Conservation (phyloP, 1,140 invertebrate species). For the Sarcophaga peregrina region DNA sequence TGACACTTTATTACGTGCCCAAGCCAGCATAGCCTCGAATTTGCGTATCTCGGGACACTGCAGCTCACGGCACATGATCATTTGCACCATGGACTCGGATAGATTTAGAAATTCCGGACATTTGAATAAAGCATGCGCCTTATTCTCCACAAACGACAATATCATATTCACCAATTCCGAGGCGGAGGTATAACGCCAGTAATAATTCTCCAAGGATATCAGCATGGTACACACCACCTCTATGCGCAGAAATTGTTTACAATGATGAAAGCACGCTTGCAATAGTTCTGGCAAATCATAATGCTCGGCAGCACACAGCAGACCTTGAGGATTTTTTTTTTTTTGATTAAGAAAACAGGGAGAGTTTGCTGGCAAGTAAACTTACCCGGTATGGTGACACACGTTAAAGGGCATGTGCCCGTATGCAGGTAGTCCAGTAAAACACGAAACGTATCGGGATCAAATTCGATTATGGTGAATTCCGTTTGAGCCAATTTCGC, state of each 20-base stretch:
- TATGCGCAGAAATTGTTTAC: conserved; percentile 91
- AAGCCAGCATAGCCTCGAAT: conserved; percentile 92
- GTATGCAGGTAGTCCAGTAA: conserved; percentile 92
- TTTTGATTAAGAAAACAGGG: neutral
- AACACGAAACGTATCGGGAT: conserved; percentile 91
- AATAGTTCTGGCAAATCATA: conserved; percentile 92
- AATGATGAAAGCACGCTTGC: conserved; percentile 94
- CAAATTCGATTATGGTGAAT: conserved; percentile 96
- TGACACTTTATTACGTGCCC: conserved; percentile 84
- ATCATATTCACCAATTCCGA: conserved; percentile 95
- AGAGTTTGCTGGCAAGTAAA: neutral
- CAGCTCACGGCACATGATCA: conserved; percentile 90
- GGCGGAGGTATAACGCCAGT: conserved; percentile 94
- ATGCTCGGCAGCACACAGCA: conserved; percentile 94
- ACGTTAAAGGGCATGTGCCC: conserved; percentile 90
- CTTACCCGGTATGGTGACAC: conserved; percentile 85
- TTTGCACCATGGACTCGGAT: conserved; percentile 94
- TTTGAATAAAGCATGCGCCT: conserved; percentile 85
- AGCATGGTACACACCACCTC: conserved; percentile 94
- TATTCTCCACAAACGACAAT: conserved; percentile 87
- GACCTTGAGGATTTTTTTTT: conserved; percentile 63
- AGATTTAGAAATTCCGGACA: conserved; percentile 85
- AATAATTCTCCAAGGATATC: conserved; percentile 92
- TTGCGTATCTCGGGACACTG: conserved; percentile 91
- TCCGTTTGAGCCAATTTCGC: conserved; percentile 92